Conservation (phyloP, 2,797 vertebrate genomes). For the Hozukius guyotensis region DNA sequence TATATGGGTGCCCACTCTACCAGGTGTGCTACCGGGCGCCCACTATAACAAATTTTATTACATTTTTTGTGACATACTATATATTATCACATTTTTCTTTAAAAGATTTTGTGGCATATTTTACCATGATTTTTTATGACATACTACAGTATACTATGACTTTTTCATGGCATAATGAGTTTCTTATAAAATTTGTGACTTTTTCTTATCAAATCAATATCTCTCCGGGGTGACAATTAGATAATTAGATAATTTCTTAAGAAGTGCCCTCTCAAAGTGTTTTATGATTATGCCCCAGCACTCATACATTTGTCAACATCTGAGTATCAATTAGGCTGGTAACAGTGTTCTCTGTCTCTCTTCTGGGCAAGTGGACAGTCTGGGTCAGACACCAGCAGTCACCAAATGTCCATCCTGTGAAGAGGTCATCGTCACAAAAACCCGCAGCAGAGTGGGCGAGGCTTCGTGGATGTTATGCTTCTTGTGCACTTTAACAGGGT, state of each 20-base stretch:
- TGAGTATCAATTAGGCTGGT: background rate
- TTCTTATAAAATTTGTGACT: too few species aligned
- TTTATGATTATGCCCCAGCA: background rate
- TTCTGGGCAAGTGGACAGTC: background rate
- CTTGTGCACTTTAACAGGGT: slow-evolving; percentile 61
- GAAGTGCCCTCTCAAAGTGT: background rate
- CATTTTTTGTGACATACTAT: background rate
- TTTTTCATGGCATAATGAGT: too few species aligned
- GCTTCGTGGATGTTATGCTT: slow-evolving; percentile 50
- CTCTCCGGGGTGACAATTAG: too few species aligned
- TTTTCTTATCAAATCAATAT: too few species aligned
- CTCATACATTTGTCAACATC: background rate
- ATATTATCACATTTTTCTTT: too few species aligned
- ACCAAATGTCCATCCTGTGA: slow-evolving; percentile 72
- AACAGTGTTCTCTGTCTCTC: background rate
- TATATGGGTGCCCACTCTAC: too few species aligned
- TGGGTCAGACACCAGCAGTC: background rate
- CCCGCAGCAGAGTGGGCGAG: slow-evolving; percentile 24
- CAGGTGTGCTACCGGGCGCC: too few species aligned
- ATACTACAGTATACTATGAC: too few species aligned
- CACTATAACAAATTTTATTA: too few species aligned
- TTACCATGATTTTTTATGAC: too few species aligned
- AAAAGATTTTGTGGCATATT: too few species aligned
- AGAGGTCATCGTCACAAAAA: slow-evolving; percentile 57
- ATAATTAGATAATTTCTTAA: too few species aligned